Conservation (phyloP, 2,797 vertebrate genomes). For the Coilia nasus region DNA sequence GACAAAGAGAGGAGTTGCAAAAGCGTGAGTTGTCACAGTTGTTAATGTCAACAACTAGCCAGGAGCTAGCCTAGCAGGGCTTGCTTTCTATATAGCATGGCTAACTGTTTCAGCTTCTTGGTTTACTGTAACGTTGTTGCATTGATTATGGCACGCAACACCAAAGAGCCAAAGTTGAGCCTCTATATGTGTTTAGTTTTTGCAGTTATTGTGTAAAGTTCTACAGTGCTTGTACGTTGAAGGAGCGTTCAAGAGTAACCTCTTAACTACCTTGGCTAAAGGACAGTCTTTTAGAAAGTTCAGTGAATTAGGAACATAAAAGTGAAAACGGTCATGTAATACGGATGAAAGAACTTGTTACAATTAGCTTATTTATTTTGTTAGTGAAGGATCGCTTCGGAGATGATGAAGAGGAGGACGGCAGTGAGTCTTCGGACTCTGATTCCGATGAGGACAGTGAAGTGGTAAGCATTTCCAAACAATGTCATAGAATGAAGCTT, state of each 20-base stretch:
- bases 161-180: too few species aligned
- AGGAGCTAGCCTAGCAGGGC: not conserved
- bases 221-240: too few species aligned
- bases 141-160: too few species aligned
- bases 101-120: not conserved
- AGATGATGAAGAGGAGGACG: conserved; percentile 67
- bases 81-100: not conserved
- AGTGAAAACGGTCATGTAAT: too few species aligned
- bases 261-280: too few species aligned
- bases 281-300: too few species aligned
- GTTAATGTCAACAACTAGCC: not conserved
- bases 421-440: conserved; percentile 77
- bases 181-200: too few species aligned
- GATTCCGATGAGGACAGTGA: conserved; percentile 80
- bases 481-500: not conserved
- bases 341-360: too few species aligned
- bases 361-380: not conserved
- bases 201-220: too few species aligned
- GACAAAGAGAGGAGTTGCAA: conserved; percentile 89
- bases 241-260: too few species aligned
- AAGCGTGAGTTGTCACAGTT: conserved; percentile 76
- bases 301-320: too few species aligned
- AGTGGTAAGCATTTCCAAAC: conserved; percentile 67
- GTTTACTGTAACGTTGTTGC: too few species aligned
- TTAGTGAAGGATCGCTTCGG: conserved; percentile 90